phyloP scores from a whole-genome alignment of 1,140 invertebrate genomes.

The Bathynomus jamesi region DNA sequence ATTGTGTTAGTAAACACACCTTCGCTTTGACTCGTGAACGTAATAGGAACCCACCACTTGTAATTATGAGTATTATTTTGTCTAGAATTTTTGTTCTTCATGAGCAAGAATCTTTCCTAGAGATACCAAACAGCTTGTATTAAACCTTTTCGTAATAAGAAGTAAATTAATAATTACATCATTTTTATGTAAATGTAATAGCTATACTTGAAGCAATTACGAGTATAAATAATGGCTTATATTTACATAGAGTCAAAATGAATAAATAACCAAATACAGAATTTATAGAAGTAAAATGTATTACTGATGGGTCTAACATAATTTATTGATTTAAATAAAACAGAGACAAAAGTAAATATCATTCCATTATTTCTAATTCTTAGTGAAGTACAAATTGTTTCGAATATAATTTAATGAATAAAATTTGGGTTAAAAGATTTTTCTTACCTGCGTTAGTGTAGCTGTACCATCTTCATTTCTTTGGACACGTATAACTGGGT shows the following conservation, averaged over 20 bases:
- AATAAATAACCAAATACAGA: background rate
- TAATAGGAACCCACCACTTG: no score
- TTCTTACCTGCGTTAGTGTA: no score
- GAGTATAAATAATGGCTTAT: background rate
- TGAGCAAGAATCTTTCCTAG: conserved; percentile 39
- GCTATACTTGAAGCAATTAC: no score
- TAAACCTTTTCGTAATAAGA: background rate
- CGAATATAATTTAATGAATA: background rate
- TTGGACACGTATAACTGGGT: conserved; percentile 44
- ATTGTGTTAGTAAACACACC: conserved; percentile 57
- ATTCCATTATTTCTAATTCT: background rate
- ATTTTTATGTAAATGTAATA: no score
- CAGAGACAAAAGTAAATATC: background rate
- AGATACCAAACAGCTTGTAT: no score
- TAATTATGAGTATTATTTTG: conserved; percentile 9
- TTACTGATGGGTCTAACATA: background rate
- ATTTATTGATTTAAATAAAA: background rate
- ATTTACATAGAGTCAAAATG: background rate
- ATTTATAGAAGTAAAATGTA: background rate
- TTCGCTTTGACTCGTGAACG: conserved; percentile 52
- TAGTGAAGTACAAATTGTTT: background rate
- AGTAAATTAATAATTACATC: background rate
- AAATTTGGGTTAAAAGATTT: conserved; percentile 19
- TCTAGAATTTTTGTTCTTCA: conserved; percentile 6
- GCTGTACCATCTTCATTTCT: background rate